Evolutionary conservation across 1,140 invertebrate genomes (phyloP).

Genomic region (Amphibalanus amphitrite): DNA sequence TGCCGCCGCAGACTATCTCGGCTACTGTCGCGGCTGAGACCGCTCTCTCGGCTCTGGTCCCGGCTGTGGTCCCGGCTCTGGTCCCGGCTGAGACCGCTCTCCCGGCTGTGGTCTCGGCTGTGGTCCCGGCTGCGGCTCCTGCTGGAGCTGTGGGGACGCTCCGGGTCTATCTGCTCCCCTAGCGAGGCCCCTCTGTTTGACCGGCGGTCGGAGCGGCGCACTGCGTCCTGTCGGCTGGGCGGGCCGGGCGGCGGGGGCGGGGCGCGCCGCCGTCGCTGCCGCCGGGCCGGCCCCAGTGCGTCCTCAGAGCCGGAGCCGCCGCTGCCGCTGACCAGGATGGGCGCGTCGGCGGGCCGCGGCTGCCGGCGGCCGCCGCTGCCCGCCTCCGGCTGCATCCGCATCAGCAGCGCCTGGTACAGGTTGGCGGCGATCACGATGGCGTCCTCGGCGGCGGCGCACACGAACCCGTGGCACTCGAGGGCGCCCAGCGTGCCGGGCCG

Average conservation of each 20-base stretch:
- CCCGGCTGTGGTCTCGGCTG: background rate
- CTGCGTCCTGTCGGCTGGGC: too few species aligned
- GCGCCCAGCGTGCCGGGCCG: conserved; percentile 53
- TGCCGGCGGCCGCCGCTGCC: conserved; percentile 8
- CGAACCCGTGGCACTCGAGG: conserved; percentile 77
- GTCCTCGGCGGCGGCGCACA: conserved; percentile 58
- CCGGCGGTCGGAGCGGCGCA: background rate
- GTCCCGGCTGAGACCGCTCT: background rate
- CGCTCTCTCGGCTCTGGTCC: conserved; percentile 17
- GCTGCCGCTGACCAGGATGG: too few species aligned
- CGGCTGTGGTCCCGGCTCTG: conserved; percentile 15
- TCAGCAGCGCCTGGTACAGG: conserved; percentile 64
- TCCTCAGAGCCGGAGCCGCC: background rate
- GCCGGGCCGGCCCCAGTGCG: background rate
- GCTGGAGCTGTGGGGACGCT: background rate
- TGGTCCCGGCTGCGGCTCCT: background rate
- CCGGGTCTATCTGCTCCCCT: too few species aligned
- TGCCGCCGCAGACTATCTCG: too few species aligned
- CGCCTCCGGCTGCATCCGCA: conserved; percentile 37
- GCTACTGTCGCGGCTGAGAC: background rate
- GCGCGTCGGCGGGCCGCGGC: too few species aligned
- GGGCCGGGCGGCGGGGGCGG: too few species aligned
- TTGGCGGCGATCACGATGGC: conserved; percentile 77
- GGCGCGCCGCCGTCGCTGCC: too few species aligned
- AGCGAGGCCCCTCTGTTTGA: too few species aligned